These are phyloP conservation scores for Erebia epiphron DNA, from an alignment of 2,888 invertebrate genomes.

Conservation along the genomic window DNA sequence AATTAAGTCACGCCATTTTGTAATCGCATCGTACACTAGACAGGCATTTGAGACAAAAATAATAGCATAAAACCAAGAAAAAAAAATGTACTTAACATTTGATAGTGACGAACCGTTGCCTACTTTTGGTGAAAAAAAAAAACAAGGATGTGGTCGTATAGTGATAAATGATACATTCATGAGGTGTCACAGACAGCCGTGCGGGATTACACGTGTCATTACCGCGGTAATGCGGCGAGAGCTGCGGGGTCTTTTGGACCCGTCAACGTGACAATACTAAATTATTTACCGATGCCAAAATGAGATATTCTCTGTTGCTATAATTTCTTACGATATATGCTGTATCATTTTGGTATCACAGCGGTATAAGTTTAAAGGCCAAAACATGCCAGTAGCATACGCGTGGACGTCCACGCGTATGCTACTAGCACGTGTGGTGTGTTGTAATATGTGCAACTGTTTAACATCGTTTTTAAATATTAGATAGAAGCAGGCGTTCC, in stretches of 20 bases:
- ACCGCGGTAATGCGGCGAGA: constrained; percentile 68
- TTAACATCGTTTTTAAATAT: too few relatives aligned
- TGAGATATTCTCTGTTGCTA: background rate
- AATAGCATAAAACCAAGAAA: background rate
- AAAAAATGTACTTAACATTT: background rate
- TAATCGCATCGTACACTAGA: too few relatives aligned
- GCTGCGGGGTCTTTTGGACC: constrained; percentile 44
- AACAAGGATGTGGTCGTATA: constrained; percentile 40
- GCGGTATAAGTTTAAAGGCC: background rate
- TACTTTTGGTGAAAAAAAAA: constrained; percentile 32
- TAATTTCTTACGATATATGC: too few relatives aligned
- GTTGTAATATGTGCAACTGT: too few relatives aligned
- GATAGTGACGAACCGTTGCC: background rate
- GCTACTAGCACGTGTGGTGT: too few relatives aligned
- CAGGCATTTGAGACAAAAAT: too few relatives aligned
- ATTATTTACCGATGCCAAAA: constrained; percentile 42
- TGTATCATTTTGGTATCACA: background rate
- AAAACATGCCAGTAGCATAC: too few relatives aligned
- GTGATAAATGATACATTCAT: constrained; percentile 79
- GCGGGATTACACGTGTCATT: constrained; percentile 73
- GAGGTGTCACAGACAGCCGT: constrained; percentile 61
- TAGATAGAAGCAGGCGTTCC: too few relatives aligned
- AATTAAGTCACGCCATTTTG: too few relatives aligned
- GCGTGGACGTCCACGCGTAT: too few relatives aligned
- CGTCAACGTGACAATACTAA: constrained; percentile 46